A percentile compares a stretch with the other conserved stretches of the same genome.
Evolutionary conservation across 2,888 invertebrate species (phyloP).

Genomic region (Sesamia inferens): DNA sequence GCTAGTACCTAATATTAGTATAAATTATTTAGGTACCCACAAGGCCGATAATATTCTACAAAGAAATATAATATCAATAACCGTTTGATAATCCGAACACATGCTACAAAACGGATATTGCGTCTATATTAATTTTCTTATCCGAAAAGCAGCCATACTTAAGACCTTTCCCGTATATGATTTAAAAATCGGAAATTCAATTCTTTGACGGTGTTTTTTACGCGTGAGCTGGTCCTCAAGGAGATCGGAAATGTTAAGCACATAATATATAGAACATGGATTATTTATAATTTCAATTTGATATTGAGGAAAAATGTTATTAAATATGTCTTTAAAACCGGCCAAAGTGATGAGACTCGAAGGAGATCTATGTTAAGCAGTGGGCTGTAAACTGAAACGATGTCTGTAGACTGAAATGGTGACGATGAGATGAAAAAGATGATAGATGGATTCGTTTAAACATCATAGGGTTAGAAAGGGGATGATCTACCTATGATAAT

Average conservation of each 20-base stretch:
- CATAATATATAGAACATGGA: neutral
- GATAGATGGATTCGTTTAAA: too few species aligned
- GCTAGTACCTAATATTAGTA: too few species aligned
- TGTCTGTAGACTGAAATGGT: too few species aligned
- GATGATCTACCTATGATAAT: too few species aligned
- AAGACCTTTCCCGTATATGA: slow-evolving; percentile 32
- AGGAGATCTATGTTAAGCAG: too few species aligned
- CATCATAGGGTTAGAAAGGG: too few species aligned
- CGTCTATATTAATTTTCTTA: slow-evolving; percentile 61
- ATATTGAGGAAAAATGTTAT: too few species aligned
- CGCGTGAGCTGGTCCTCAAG: slow-evolving; percentile 2
- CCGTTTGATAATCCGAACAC: slow-evolving; percentile 39
- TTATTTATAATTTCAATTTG: neutral
- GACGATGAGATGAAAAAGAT: too few species aligned
- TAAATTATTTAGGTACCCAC: neutral
- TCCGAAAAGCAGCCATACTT: slow-evolving; percentile 34
- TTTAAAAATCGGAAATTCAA: slow-evolving; percentile 53
- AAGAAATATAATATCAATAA: slow-evolving; percentile 7
- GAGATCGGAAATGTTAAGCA: neutral
- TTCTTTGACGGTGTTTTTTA: slow-evolving; percentile 24
- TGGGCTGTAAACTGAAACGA: too few species aligned
- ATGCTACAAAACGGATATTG: slow-evolving; percentile 59
- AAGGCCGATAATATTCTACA: neutral
- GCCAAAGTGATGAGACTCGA: too few species aligned
- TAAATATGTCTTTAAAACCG: too few species aligned